Evolutionary conservation across 1,140 invertebrate genomes (phyloP).

Genomic region (Saccostrea glomerata): DNA sequence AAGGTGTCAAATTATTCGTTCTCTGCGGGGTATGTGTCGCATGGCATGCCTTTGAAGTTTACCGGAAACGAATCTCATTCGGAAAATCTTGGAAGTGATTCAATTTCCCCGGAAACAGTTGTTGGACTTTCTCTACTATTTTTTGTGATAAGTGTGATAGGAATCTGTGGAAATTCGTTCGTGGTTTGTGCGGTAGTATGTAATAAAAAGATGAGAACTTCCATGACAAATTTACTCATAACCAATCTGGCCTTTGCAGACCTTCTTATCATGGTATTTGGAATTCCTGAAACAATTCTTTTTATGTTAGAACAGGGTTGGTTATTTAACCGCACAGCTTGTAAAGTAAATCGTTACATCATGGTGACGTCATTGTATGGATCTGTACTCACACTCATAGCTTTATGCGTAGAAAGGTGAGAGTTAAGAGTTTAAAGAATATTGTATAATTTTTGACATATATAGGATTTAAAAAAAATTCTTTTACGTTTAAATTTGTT

Average conservation of each 20-base stretch:
- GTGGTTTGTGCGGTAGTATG: slow-evolving; percentile 65
- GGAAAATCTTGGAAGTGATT: slow-evolving; percentile 26
- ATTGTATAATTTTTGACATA: no score
- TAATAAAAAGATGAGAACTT: slow-evolving; percentile 68
- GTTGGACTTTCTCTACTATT: slow-evolving; percentile 54
- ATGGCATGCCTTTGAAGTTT: neutral
- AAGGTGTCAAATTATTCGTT: neutral
- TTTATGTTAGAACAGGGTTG: slow-evolving; percentile 78
- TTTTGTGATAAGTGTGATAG: slow-evolving; percentile 61
- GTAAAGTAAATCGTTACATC: slow-evolving; percentile 76
- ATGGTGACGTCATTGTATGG: slow-evolving; percentile 77
- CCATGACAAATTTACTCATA: slow-evolving; percentile 69
- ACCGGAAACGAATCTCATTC: slow-evolving; percentile 9
- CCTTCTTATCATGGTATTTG: slow-evolving; percentile 77
- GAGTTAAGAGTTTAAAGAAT: slow-evolving; percentile 42
- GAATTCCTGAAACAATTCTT: slow-evolving; percentile 77
- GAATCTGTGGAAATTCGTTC: slow-evolving; percentile 62
- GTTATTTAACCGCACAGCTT: slow-evolving; percentile 71
- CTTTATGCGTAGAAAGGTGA: slow-evolving; percentile 79
- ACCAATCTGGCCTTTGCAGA: slow-evolving; percentile 73
- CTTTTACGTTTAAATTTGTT: no score
- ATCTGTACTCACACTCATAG: slow-evolving; percentile 78
- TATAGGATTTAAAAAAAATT: no score
- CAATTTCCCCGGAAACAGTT: slow-evolving; percentile 24
- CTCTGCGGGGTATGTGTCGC: neutral